Base-by-base conservation (phyloP, 2,113 vertebrate genomes). In the Ageneiosus marmoratus region DNA sequence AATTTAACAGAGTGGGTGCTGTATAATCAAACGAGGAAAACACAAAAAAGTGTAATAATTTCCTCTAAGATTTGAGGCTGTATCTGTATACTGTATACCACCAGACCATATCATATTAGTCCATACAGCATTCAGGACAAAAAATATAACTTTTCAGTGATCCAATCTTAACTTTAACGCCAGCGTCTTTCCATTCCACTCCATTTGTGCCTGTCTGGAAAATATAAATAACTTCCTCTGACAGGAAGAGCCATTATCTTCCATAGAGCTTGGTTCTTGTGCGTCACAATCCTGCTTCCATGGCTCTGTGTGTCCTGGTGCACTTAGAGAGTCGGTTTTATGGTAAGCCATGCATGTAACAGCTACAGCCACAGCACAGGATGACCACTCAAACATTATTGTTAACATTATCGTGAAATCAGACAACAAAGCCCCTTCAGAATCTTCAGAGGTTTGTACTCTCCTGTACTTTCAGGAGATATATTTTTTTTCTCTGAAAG, bases 161-260 rank as follows among this genome's bases (percentile, higher is more conserved):
- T 53, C 29, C 50, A 22, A 3, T 8, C 46, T 48, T 16, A 4
- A 48, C 24, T 27, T 75, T 27, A 51, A 37, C 53, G 58, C 53
- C 27, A 82, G 72, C 27, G 18, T 44, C 29, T 37, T 73, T 74
- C 67, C 24, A 60, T 37, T 48, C 78, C 48, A 24, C 48, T 44
- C 79, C 20, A 44, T 48, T 44, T 72, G 44, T 51, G 34, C 73
- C 78, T 13, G 77, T 53, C 70, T 83, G 18, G 34, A 58, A 46
- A 67, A 34, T 86, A 83, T 83, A 87, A 87, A 85, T 79, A 86
- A 81, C 84, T 77, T 81, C 87, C 84, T 85, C 72, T 79, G 84
- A 85, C 83, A 88, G 88, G 86, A 88, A 86, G 81, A 53, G 79
- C 46, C 65, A 69, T 85, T 86, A 85, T 85, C 86, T 83, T 75